Evolutionary conservation across 2,888 invertebrate species (phyloP).

Genomic region (Neoascia interrupta): DNA sequence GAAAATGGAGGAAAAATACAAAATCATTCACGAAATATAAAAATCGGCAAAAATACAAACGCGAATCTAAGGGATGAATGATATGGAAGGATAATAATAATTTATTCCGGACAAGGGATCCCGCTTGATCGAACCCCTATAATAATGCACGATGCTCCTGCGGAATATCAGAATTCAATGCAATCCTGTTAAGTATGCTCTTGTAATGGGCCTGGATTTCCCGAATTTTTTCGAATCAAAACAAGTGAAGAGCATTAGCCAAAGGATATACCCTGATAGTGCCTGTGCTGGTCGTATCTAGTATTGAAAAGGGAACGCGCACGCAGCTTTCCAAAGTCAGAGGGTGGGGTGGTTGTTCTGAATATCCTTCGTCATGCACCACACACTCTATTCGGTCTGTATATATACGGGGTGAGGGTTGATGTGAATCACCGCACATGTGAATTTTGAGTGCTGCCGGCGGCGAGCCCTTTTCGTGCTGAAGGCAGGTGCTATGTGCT

Average conservation of each 20-base stretch:
- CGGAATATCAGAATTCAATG: not conserved
- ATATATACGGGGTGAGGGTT: constrained; percentile 53
- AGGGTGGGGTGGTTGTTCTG: constrained; percentile 40
- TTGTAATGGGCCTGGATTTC: too few species aligned
- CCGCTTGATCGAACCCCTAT: constrained; percentile 53
- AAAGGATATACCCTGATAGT: not conserved
- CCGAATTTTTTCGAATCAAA: constrained; percentile 44
- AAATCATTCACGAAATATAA: too few species aligned
- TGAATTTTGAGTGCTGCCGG: constrained; percentile 26
- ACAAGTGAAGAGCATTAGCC: constrained; percentile 47
- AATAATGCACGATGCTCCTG: not conserved
- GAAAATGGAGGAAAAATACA: not conserved
- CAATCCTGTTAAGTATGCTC: not conserved
- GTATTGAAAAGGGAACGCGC: constrained; percentile 33
- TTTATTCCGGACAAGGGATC: constrained; percentile 52
- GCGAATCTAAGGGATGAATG: constrained; percentile 31
- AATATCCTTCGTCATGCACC: not conserved
- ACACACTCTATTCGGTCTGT: too few species aligned
- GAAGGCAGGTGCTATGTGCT: constrained; percentile 34
- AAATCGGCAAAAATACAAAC: constrained; percentile 14
- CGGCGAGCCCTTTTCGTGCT: constrained; percentile 18
- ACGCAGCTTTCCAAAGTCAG: constrained; percentile 46
- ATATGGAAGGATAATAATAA: constrained; percentile 52
- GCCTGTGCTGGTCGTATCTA: constrained; percentile 18
- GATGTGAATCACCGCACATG: constrained; percentile 56